A percentile compares a stretch with the other conserved stretches of the same genome.
Conservation (phyloP, 1,140 invertebrate species). For the Ptiloglossa arizonensis region DNA sequence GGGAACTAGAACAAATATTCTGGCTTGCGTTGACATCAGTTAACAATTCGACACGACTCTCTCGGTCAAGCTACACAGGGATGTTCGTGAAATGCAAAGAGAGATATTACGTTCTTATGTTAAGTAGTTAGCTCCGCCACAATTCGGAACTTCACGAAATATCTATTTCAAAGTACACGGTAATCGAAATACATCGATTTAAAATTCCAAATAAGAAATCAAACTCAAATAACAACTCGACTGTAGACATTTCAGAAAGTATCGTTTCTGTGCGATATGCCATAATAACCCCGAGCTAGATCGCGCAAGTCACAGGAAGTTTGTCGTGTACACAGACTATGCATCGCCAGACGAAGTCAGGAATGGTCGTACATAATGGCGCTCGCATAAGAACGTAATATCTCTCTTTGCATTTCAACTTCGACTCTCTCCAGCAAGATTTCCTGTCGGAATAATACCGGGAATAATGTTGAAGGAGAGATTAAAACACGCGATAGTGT, state of each 20-base stretch:
- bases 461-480: conserved; percentile 45
- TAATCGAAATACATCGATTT: too few species aligned
- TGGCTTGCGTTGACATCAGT: too few species aligned
- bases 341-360: conserved; percentile 16
- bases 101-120: conserved; percentile 42
- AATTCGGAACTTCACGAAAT: too few species aligned
- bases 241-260: conserved; percentile 17
- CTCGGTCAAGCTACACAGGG: too few species aligned
- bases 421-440: conserved; percentile 41
- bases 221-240: too few species aligned
- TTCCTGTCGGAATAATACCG: conserved; percentile 44
- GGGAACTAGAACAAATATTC: too few species aligned
- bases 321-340: conserved; percentile 13
- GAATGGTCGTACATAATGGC: conserved; percentile 34
- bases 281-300: conserved; percentile 42
- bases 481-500: conserved; percentile 51
- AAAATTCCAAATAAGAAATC: too few species aligned
- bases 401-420: conserved; percentile 52
- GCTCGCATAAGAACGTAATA: conserved; percentile 35
- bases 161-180: too few species aligned
- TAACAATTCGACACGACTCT: too few species aligned
- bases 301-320: conserved; percentile 24
- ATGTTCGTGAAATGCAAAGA: conserved; percentile 54
- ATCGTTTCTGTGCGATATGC: conserved; percentile 27
- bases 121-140: too few species aligned